Evolutionary conservation across 1,140 invertebrate genomes (phyloP).

Genomic region (Bombyx mandarina): DNA sequence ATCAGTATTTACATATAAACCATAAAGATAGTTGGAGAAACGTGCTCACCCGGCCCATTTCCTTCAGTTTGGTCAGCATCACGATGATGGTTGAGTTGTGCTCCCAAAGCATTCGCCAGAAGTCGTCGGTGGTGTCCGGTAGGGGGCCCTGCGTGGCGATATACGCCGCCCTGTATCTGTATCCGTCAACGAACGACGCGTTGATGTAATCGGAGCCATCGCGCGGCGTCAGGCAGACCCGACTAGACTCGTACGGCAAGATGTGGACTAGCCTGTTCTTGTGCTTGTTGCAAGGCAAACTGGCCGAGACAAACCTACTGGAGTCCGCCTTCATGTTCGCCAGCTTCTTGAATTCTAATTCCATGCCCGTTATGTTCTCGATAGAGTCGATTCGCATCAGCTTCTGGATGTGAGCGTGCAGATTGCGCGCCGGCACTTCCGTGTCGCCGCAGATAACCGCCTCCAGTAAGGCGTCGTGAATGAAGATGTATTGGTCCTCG

Average conservation of each 20-base stretch:
- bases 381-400: constrained; percentile 85
- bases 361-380: constrained; percentile 96
- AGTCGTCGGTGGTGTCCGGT: constrained; percentile 96
- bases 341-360: constrained; percentile 98
- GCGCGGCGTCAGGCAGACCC: constrained; percentile 94
- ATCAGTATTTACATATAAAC: not conserved
- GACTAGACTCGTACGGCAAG: constrained; percentile 95
- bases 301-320: constrained; percentile 94
- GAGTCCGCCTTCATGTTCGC: constrained; percentile 96
- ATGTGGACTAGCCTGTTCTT: constrained; percentile 99
- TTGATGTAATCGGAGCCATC: constrained; percentile 99
- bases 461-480: constrained; percentile 96
- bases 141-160: constrained; percentile 98
- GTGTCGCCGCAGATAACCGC: constrained; percentile 96
- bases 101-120: constrained; percentile 99
- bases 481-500: constrained; percentile 99
- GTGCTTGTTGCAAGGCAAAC: constrained; percentile 96
- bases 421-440: constrained; percentile 90
- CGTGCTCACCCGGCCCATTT: constrained; percentile 92
- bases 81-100: constrained; percentile 99
- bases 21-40: constrained; percentile 5
- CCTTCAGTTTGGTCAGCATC: constrained; percentile 97
- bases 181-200: constrained; percentile 97
- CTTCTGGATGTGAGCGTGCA: constrained; percentile 95
- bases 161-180: constrained; percentile 92